Base-by-base conservation (phyloP, 2,888 invertebrate genomes). In the Hanleya hanleyi region DNA sequence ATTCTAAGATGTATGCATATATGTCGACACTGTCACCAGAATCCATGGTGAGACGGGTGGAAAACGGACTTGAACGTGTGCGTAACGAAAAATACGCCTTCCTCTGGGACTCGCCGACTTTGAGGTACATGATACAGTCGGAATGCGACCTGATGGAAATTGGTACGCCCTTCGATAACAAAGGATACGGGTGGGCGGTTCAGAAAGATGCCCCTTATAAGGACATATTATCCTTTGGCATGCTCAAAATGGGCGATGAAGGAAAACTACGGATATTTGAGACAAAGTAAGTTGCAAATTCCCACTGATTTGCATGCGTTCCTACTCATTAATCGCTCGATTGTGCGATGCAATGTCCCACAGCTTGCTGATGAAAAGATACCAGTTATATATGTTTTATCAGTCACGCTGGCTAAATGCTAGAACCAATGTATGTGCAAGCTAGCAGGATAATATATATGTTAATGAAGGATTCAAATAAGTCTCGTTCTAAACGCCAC, bases 41-140 rank as follows among this genome's bases (percentile, higher is more conserved):
- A 0, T 84, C 84, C n/a, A 80, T 84, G 75, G 86, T 86, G 38
- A 74, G 78, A 32, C 70, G 82, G 35, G 84, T 84, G 1, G 83
- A 84, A 35, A 66, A 84, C 37, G 88, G 87, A 1, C 85, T 86
- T 71, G 77, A 77, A 35, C 71, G 84, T 65, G 87, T 82, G 9
- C 69, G 79, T 38, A 77, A 83, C 64, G 84, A 82, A 35, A 82
- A 82, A 70, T 89, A 88, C 77, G 88, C 87, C 67, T 88, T 88
- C 73, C 82, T 88, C 29, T 88, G 88, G 88, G 88, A 88, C 70
- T 87, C 87, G 0, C 88, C 88, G 0, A 82, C 81, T n/a, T 81
- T 87, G 26, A 77, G 85, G 15, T 83, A 86, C 73, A 79, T 78
- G 71, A 86, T 85, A 29, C 83, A 84, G 29, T 79, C 78, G 66